Conservation (phyloP, 2,888 invertebrate species). For the Aquatica leii region DNA sequence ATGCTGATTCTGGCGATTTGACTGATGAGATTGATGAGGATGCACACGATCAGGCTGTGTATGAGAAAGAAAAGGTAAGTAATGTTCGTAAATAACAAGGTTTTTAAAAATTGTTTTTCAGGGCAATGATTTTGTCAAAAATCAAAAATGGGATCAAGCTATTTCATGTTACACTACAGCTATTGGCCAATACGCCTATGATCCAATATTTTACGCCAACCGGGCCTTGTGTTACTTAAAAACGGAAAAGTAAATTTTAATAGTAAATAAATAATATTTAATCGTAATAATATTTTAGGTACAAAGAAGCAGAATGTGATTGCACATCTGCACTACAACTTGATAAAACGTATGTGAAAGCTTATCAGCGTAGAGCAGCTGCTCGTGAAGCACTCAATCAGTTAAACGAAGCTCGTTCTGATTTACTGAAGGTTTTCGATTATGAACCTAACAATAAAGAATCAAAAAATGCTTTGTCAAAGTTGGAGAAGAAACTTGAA, state of each 20-base stretch:
- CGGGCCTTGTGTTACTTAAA: constrained; percentile 88
- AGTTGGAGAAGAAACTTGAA: constrained; percentile 60
- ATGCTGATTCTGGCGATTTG: constrained; percentile 53
- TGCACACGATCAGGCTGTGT: constrained; percentile 68
- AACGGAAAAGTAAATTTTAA: constrained; percentile 71
- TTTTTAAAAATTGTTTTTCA: constrained; percentile 60
- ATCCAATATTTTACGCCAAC: constrained; percentile 86
- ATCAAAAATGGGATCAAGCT: constrained; percentile 84
- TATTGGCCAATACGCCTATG: constrained; percentile 79
- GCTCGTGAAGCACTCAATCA: constrained; percentile 78
- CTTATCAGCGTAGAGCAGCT: constrained; percentile 81
- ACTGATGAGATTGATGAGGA: constrained; percentile 66
- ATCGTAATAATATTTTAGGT: constrained; percentile 59
- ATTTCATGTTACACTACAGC: constrained; percentile 87
- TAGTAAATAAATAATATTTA: background rate
- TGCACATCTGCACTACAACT: constrained; percentile 81
- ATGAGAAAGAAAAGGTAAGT: constrained; percentile 74
- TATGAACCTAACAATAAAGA: constrained; percentile 83
- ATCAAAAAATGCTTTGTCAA: constrained; percentile 68
- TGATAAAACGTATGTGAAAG: constrained; percentile 84
- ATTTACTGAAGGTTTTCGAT: constrained; percentile 73
- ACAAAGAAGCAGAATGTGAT: constrained; percentile 77
- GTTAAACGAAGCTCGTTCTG: constrained; percentile 74
- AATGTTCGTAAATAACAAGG: too few relatives aligned
- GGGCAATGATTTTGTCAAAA: constrained; percentile 84